Base-by-base conservation (phyloP, 2,797 vertebrate genomes). In the Cyprinella venusta region DNA sequence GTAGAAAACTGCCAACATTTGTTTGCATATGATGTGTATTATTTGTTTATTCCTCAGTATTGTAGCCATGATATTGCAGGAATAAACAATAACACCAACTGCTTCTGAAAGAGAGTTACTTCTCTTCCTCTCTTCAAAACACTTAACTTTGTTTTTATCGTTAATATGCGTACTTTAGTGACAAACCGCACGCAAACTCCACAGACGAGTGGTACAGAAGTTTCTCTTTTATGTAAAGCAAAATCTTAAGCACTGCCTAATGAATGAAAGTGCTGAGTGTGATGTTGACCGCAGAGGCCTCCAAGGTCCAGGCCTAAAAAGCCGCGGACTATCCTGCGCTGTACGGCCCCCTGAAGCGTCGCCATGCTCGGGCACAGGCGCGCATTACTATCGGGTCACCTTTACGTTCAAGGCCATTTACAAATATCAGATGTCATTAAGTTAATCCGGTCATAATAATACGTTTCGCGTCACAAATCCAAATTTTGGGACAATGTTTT, bases 241-340 rank as follows among this genome's bases (percentile, higher is more conserved):
- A 70, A 38, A 61, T 13, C 26, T 61, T 61, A 56, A 3, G 19
- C 4, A 26, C 12, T 13, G 21, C 21, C n/a, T 59, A 70, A 83
- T 83, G 74, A 83, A 77, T 77, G 74, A 77, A 48, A 30, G 30
- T 26, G n/a, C 30, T 59, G 13, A 16, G 63, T 42, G 45, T 16
- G 63, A 67, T 76, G 36, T 54, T 76, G 33, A 54, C 48, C 63
- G 81, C 36, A 70, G 13, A 70, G 81, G 81, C 81, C 81, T 76
- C 70, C 40, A 10, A 24, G 12, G 24, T 5, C 26, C 15, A 38
- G 81, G 81, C 81, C 81, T 77, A 69, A 1, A 48, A 38, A 24
- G 38, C 81, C 21, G 26, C 52, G 38, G 64, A 48, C 13, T 83
- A 24, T 38, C 74, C 65, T 77, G 6, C 1, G 13, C 9, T 18